A percentile compares a stretch with the other conserved stretches of the same genome.
Conservation (phyloP, 92 coral and sea anemone genomes). For the Umimayanthus chanpuru region DNA sequence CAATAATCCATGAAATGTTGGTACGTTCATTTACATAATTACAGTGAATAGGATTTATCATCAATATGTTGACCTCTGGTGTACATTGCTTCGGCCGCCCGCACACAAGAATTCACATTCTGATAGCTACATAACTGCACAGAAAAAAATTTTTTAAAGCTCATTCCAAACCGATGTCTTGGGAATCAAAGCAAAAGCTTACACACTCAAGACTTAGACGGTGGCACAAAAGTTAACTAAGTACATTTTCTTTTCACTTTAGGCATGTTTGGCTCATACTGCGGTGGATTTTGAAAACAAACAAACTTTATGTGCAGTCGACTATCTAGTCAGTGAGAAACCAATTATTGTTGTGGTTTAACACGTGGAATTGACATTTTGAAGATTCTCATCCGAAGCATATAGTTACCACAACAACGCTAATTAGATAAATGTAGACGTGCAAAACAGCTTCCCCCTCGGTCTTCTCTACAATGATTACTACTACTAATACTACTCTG, state of each 20-base stretch:
- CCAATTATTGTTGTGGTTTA: background rate
- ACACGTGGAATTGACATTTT: slow-evolving; percentile 3
- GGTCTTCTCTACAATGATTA: too few relatives aligned
- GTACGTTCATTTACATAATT: slow-evolving; percentile 26
- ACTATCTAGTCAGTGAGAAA: background rate
- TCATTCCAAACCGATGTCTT: too few relatives aligned
- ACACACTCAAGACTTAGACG: background rate
- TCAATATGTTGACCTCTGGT: slow-evolving; percentile 18
- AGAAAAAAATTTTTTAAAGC: background rate
- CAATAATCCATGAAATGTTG: slow-evolving; percentile 32
- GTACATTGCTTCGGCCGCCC: background rate
- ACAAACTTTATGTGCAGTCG: background rate
- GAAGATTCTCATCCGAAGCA: background rate
- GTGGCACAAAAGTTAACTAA: background rate
- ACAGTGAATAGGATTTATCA: slow-evolving; percentile 23
- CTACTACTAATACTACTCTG: too few relatives aligned
- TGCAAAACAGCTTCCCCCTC: too few relatives aligned
- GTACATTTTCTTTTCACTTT: background rate
- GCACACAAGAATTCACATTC: background rate
- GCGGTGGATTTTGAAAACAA: background rate
- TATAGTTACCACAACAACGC: background rate
- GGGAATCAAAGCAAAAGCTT: too few relatives aligned
- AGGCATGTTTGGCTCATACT: background rate
- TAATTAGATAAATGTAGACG: too few relatives aligned
- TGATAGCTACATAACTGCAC: background rate